These are phyloP conservation scores for Heliconius himera DNA, from an alignment of 1,140 invertebrate species.

Conservation along the genomic window DNA sequence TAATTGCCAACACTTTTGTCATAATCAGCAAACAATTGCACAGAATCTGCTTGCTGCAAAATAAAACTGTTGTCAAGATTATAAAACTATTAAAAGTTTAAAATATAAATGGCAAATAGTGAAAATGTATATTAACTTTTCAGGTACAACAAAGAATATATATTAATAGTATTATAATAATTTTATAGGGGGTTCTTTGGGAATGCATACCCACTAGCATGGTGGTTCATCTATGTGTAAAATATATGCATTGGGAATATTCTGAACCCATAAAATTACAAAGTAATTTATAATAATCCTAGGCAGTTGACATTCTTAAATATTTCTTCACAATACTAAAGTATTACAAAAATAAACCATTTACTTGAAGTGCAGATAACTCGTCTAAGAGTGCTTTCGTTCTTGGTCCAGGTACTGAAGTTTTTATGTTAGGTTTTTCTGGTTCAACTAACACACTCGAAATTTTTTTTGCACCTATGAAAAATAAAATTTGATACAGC, in stretches of 20 bases:
- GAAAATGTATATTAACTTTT: too few species aligned
- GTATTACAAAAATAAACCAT: background rate
- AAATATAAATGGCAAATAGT: background rate
- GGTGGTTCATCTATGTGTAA: background rate
- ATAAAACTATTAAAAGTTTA: too few species aligned
- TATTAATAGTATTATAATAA: too few species aligned
- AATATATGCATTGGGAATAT: background rate
- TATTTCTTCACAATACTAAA: background rate
- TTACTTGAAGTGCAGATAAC: constrained; percentile 82
- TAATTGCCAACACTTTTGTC: constrained; percentile 97
- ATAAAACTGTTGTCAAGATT: background rate
- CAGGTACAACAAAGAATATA: too few species aligned
- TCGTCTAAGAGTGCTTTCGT: constrained; percentile 83
- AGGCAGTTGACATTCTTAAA: background rate
- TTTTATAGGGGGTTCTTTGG: too few species aligned
- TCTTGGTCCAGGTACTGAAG: constrained; percentile 87
- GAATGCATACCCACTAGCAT: too few species aligned
- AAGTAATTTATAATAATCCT: background rate
- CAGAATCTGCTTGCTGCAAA: constrained; percentile 87
- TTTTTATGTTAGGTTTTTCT: constrained; percentile 83
- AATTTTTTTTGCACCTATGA: constrained; percentile 29
- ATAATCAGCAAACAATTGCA: constrained; percentile 97
- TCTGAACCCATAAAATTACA: background rate
- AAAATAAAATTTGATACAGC: background rate
- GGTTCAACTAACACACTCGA: constrained; percentile 81